Percentiles rank a stretch among this genome's conserved stretches.
phyloP scores from a whole-genome alignment of 2,113 vertebrate genomes.

The Mellivora capensis region DNA sequence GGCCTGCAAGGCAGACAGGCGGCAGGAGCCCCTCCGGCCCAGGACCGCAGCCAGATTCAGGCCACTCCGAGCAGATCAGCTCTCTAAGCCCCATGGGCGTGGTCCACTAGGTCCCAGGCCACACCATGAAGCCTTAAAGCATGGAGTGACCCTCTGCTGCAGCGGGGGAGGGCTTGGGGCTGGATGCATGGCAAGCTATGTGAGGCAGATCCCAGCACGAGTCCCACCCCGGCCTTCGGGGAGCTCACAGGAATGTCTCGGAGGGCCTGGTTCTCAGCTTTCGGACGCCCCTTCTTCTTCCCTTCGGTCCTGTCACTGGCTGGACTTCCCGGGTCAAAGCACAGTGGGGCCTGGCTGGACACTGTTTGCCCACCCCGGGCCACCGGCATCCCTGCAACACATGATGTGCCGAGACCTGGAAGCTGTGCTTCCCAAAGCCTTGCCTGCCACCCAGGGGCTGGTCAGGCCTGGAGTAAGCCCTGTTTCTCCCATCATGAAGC shows the following conservation, averaged over 20 bases:
- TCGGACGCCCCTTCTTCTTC: slow-evolving; percentile 94
- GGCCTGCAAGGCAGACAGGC: background rate
- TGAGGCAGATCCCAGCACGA: background rate
- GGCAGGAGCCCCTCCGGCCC: background rate
- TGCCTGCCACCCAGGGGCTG: too few relatives aligned
- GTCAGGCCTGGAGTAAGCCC: background rate
- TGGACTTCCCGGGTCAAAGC: slow-evolving; percentile 83
- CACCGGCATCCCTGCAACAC: slow-evolving; percentile 55
- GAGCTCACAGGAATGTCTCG: slow-evolving; percentile 95
- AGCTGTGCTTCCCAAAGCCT: background rate
- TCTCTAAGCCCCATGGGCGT: background rate
- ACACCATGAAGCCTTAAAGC: background rate
- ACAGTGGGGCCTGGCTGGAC: slow-evolving; percentile 60
- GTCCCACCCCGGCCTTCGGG: background rate
- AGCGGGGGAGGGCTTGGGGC: background rate
- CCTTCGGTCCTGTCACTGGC: slow-evolving; percentile 88
- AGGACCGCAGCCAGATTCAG: background rate
- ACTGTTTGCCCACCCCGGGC: slow-evolving; percentile 56
- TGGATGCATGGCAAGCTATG: accelerated
- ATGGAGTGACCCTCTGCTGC: accelerated
- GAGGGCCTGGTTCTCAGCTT: slow-evolving; percentile 91
- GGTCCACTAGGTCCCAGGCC: background rate
- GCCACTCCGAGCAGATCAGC: background rate
- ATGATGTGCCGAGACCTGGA: background rate
- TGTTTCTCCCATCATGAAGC: accelerated